Base-by-base conservation (phyloP, 2,888 invertebrate species). In the Apamea epomidion region DNA sequence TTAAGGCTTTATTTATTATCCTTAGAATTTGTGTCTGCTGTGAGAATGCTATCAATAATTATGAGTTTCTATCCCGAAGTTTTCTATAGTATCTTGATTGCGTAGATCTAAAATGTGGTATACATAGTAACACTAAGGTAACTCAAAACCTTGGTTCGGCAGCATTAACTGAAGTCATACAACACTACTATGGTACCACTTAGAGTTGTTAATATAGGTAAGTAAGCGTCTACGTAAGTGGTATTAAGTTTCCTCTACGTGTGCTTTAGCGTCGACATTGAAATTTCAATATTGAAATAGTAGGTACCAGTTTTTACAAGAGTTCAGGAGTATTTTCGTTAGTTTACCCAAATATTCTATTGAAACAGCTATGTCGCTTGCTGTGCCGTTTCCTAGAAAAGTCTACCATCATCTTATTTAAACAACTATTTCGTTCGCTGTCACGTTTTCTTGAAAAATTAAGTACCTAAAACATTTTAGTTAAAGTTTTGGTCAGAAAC, bases 161-260 rank as follows among this genome's bases (percentile, higher is more conserved):
- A 48, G 51, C 51, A 60, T 45, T 78, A 42, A n/a, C 45, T 12
- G 12, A 58, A 37, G 32, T 37, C 51, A 29, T 4, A 58, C 16
- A 73, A 42, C 51, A 45, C 42, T 54, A 80, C 45, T 25, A 77
- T 42, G 5, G 14, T 32, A 37, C 32, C 70, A 68, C 78, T 78
- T 80, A 80, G 29, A 58, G 64, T 62, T 42, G 29, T 72, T 82
- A 76, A 74, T 78, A 72, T 80, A 58, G 51, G 29, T 77, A 79
- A 68, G 74, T 65, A 77, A 72, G 68, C 72, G 12, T 64, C 5
- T 62, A 25, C 65, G 37, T 74, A 75, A 82, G 80, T 78, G 80
- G 78, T 29, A 64, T 82, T 76, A 71, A 62, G 76, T 78, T 80
- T 68, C 74, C 48, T 29, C 73, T 14, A 60, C 60, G 42, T 21